Base-by-base conservation (phyloP, 2,113 vertebrate genomes). In the Vireo altiloquus region DNA sequence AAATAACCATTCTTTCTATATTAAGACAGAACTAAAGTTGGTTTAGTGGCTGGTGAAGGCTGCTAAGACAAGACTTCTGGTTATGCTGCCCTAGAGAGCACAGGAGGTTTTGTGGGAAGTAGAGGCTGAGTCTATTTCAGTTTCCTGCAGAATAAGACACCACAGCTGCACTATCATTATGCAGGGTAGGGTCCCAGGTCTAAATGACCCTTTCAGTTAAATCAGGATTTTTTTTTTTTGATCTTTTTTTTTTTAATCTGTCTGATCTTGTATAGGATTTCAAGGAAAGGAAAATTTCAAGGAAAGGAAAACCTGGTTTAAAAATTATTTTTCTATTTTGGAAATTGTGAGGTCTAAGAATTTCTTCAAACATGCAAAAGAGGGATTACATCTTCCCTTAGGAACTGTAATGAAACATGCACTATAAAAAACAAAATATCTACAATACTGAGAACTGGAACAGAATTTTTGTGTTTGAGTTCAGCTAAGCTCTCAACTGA, bases 131-230 rank as follows among this genome's bases (percentile, higher is more conserved):
- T 82, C 90, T 82, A 81, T 88, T 96, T 78, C 50, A n/a, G 69
- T 66, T 83, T 71, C 25, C 22, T 68, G 35, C 15, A 39, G 42
- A 79, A 71, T 4, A 60, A 60, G 56, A 63, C 78, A 75, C 21
- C 31, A 63, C 50, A 82, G 40, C 66, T 52, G 59, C 76, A 81
- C 68, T 81, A 76, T 77, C 47, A 81, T 90, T 86, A 90, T 20
- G 6, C 17, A 87, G 72, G 72, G 68, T 35, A 92, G 44, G 35
- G 72, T 92, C 60, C 33, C 33, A 63, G 23, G 12, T 87, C 66
- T 75, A 90, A 93, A 71, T 60, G 11, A 87, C n/a, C 42, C 35
- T 42, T 70, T 33, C 16, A 57, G 49, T 61, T 78, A 79, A 90
- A 52, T 44, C 0, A 12, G 15, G 0, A 35, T 40, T 33, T 9